Conservation (phyloP, 2,888 invertebrate species). For the Apodemia zela region DNA sequence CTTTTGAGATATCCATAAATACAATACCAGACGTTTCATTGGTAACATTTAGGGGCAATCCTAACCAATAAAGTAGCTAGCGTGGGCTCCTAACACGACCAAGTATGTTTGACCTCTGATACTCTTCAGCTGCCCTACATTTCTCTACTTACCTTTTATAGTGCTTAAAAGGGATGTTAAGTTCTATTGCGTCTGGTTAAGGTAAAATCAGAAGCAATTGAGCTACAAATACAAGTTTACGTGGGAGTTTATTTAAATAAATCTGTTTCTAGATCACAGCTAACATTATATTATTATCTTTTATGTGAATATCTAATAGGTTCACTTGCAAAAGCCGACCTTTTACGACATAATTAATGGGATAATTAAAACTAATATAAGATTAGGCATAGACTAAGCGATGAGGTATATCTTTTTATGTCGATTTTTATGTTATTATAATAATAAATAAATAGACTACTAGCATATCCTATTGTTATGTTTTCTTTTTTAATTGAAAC, state of each 20-base stretch:
- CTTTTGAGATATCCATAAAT: constrained; percentile 10
- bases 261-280: constrained; percentile 27
- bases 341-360: background rate
- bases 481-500: too few relatives aligned
- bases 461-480: too few relatives aligned
- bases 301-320: constrained; percentile 1
- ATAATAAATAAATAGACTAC: too few relatives aligned
- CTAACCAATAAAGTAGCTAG: constrained; percentile 70
- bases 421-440: too few relatives aligned
- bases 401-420: too few relatives aligned
- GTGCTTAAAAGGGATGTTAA: constrained; percentile 25
- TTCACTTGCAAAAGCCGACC: background rate
- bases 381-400: too few relatives aligned
- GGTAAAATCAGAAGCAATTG: constrained; percentile 49
- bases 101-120: constrained; percentile 43
- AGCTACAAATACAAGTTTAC: constrained; percentile 52
- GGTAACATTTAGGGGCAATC: constrained; percentile 75
- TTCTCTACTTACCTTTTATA: constrained; percentile 25
- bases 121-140: constrained; percentile 27
- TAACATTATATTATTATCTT: background rate
- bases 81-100: constrained; percentile 64
- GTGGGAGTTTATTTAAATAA: constrained; percentile 62
- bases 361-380: background rate
- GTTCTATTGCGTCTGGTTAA: constrained; percentile 37
- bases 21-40: constrained; percentile 6